phyloP scores from a whole-genome alignment of 1,140 invertebrate genomes.

The Pachyrhynchus sulphureomaculatus region DNA sequence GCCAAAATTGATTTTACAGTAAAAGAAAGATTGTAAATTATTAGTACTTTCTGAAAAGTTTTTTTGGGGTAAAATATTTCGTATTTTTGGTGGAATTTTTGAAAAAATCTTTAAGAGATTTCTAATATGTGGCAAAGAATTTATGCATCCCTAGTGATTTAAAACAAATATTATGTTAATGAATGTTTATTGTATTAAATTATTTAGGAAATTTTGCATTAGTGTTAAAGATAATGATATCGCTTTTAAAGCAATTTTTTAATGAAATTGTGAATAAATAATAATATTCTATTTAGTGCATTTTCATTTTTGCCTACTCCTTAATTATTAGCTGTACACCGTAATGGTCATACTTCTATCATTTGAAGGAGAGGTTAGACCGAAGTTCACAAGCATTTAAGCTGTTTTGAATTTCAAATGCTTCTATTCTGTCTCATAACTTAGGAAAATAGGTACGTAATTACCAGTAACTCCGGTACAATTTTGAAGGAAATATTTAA shows the following conservation, averaged over 20 bases:
- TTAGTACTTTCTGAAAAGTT: neutral
- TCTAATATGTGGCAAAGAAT: conserved; percentile 20
- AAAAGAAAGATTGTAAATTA: too few species aligned
- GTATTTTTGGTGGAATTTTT: conserved; percentile 8
- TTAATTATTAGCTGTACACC: neutral
- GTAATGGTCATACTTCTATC: neutral
- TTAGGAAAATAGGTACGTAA: too few species aligned
- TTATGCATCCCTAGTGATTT: conserved; percentile 43
- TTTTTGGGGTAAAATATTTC: neutral
- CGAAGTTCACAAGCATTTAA: too few species aligned
- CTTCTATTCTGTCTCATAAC: too few species aligned
- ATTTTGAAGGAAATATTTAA: too few species aligned
- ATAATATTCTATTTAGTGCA: conserved; percentile 24
- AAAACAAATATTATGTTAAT: conserved; percentile 43
- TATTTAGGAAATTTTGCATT: conserved; percentile 50
- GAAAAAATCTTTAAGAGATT: conserved; percentile 1
- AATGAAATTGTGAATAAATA: conserved; percentile 46
- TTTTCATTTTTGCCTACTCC: neutral
- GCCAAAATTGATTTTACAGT: too few species aligned
- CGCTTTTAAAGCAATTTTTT: conserved; percentile 51
- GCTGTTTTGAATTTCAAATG: too few species aligned
- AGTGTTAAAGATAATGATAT: conserved; percentile 50
- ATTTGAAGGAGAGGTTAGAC: too few species aligned
- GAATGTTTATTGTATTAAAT: conserved; percentile 48
- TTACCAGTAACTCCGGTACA: too few species aligned